These are phyloP conservation scores for Erythrolamprus reginae DNA, from an alignment of 2,113 vertebrate species.

Conservation along the genomic window DNA sequence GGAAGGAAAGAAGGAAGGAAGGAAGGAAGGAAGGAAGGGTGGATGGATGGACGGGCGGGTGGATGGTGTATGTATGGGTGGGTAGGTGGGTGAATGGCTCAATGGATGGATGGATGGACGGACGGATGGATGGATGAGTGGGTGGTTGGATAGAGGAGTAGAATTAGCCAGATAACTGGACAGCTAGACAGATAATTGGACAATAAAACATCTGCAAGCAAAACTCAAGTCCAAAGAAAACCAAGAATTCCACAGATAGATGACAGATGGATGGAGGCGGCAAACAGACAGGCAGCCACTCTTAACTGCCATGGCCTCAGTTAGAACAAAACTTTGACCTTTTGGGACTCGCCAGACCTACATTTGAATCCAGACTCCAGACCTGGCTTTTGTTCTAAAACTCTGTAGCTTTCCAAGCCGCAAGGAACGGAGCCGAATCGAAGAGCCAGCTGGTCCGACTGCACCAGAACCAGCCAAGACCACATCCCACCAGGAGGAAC, in stretches of 20 bases:
- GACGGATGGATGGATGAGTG: too few species aligned
- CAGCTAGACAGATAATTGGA: background rate
- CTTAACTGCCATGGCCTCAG: background rate
- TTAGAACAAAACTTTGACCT: background rate
- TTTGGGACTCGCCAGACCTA: background rate
- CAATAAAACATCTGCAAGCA: background rate
- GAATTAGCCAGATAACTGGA: background rate
- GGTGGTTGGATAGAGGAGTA: too few species aligned
- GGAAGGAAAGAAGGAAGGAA: too few species aligned
- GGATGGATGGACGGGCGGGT: too few species aligned
- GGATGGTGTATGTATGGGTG: too few species aligned
- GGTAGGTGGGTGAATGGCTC: accelerated
- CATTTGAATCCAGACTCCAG: background rate
- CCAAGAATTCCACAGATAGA: background rate
- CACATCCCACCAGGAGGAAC: background rate
- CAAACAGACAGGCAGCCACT: background rate
- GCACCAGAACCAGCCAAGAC: background rate
- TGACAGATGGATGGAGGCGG: background rate
- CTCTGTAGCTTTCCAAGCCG: background rate
- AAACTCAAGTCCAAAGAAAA: background rate
- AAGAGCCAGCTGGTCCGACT: background rate
- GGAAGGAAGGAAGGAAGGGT: too few species aligned
- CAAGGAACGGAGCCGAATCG: background rate
- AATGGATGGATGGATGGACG: too few species aligned
- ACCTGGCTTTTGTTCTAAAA: too few species aligned